Percentiles rank a stretch among this genome's conserved stretches.
These are phyloP conservation scores for Sphenopsis melanotis DNA, from an alignment of 2,797 vertebrate genomes.

Conservation along the genomic window DNA sequence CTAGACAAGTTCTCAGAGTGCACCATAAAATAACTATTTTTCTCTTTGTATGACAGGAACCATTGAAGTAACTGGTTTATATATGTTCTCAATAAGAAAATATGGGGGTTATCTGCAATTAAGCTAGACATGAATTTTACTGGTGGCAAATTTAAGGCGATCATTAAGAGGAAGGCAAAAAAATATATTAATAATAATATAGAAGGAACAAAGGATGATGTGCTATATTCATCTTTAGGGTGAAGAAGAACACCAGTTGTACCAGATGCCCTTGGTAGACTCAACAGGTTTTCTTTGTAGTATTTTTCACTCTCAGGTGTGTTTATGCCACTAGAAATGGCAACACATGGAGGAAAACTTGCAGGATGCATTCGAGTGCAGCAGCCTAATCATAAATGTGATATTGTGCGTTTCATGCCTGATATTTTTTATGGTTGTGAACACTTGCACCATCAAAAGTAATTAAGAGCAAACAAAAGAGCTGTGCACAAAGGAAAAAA, in stretches of 20 bases:
- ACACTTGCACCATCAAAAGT: background rate
- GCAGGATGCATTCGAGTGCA: background rate
- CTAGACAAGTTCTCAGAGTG: background rate
- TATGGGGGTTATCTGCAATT: accelerated
- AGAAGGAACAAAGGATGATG: background rate
- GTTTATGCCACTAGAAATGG: background rate
- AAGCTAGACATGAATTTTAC: background rate
- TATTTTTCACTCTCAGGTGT: background rate
- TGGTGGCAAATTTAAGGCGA: background rate
- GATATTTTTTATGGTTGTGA: background rate
- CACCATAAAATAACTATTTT: background rate
- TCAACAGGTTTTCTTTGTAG: background rate
- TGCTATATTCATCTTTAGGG: background rate
- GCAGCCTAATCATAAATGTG: background rate
- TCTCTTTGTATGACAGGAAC: background rate
- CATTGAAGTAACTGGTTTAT: background rate
- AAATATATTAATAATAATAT: background rate
- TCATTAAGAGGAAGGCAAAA: background rate
- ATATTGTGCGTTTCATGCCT: background rate
- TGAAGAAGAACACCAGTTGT: background rate
- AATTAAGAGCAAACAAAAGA: background rate
- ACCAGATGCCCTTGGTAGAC: accelerated
- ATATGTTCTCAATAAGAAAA: background rate
- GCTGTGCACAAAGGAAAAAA: background rate
- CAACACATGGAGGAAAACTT: background rate